phyloP scores from a whole-genome alignment of 2,797 vertebrate species.

The Danio albolineatus region DNA sequence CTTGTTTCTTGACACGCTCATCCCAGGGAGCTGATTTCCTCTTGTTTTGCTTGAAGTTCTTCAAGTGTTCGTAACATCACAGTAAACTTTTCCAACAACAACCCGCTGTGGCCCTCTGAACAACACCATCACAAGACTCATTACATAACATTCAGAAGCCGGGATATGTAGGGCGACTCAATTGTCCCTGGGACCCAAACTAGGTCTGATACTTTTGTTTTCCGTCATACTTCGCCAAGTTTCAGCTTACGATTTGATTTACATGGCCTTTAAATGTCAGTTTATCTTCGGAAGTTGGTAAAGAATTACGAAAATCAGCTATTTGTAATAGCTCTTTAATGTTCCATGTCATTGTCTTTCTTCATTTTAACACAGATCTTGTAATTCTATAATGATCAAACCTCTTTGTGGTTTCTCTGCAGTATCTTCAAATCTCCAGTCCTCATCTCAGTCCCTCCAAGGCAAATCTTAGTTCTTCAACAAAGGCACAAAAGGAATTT shows the following conservation, averaged over 20 bases:
- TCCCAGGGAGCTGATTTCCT: conserved; percentile 10
- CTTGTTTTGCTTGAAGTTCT: conserved; percentile 23
- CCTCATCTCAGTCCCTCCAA: conserved; percentile 36
- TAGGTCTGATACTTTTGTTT: conserved; percentile 30
- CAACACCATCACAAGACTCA: background rate
- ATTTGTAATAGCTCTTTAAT: conserved; percentile 21
- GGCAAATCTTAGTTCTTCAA: conserved; percentile 47
- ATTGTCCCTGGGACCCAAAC: conserved; percentile 30
- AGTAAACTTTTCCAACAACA: conserved; percentile 4
- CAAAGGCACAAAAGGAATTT: conserved; percentile 54
- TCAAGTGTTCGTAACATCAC: background rate
- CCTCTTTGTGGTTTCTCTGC: conserved; percentile 12
- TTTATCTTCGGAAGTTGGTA: background rate
- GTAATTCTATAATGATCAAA: conserved; percentile 41
- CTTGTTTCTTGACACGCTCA: background rate
- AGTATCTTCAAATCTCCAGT: conserved; percentile 28
- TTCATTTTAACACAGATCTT: conserved; percentile 21
- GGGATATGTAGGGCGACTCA: conserved; percentile 11
- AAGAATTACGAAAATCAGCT: background rate
- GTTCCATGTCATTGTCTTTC: conserved; percentile 5
- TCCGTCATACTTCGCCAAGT: conserved; percentile 5
- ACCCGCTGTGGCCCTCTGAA: background rate
- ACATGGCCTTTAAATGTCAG: conserved; percentile 25
- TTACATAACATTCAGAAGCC: background rate
- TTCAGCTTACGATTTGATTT: conserved; percentile 10